phyloP scores from a whole-genome alignment of 2,113 vertebrate species.

The Aspiorhynchus laticeps region DNA sequence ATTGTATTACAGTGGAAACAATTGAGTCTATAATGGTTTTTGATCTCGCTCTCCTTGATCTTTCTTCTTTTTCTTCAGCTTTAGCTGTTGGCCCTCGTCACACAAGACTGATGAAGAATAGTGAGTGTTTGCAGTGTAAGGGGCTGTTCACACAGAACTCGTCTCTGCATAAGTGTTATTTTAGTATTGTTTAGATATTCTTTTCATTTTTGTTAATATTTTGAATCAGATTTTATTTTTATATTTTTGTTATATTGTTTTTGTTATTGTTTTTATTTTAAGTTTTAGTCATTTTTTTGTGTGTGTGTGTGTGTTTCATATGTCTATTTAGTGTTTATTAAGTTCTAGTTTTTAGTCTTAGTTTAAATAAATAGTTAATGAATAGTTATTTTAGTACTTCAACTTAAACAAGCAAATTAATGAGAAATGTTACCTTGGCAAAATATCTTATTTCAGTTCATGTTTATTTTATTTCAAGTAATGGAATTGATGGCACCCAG shows the following conservation, averaged over 20 bases:
- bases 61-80: constrained; percentile 14
- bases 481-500: no score
- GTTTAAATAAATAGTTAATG: no score
- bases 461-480: no score
- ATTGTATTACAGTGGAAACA: constrained; percentile 57
- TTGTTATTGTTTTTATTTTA: no score
- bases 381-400: background rate
- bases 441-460: background rate
- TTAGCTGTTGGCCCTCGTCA: background rate
- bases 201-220: no score
- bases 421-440: background rate
- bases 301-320: background rate
- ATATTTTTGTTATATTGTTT: no score
- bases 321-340: background rate
- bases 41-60: constrained; percentile 20
- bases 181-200: background rate
- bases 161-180: background rate
- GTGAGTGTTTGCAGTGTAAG: constrained; percentile 1
- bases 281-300: background rate
- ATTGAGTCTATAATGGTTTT: constrained; percentile 56
- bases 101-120: constrained; percentile 31
- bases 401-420: background rate
- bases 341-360: background rate
- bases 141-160: background rate
- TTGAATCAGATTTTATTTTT: background rate